Conservation (phyloP, 2,888 invertebrate genomes). For the Nephrotoma flavescens region DNA sequence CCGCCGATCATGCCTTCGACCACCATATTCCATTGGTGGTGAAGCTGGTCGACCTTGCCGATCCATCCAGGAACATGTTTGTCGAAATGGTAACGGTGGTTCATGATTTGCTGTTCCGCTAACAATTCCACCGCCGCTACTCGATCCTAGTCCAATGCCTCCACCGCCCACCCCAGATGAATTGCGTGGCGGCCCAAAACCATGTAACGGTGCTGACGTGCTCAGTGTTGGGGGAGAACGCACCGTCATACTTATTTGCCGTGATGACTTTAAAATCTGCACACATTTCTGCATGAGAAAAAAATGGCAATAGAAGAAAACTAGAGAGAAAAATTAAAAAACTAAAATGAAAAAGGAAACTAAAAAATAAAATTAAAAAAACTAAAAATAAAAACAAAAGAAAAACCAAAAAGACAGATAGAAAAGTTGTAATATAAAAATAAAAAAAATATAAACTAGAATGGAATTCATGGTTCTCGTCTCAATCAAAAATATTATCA, state of each 20-base stretch:
- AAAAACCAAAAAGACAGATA: slow-evolving; percentile 24
- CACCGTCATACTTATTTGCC: slow-evolving; percentile 79
- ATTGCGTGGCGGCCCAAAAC: slow-evolving; percentile 32
- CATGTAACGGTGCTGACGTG: slow-evolving; percentile 49
- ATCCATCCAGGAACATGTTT: slow-evolving; percentile 92
- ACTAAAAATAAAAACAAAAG: background rate
- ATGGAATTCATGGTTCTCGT: background rate
- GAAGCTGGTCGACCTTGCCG: slow-evolving; percentile 79
- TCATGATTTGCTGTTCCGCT: slow-evolving; percentile 22
- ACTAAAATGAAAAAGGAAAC: slow-evolving; percentile 16
- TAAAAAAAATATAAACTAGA: slow-evolving; percentile 12
- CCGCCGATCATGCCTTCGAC: slow-evolving; percentile 28
- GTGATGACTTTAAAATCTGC: slow-evolving; percentile 80
- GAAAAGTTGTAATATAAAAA: slow-evolving; percentile 16
- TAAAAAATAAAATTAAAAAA: slow-evolving; percentile 18
- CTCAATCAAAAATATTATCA: background rate
- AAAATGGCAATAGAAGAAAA: slow-evolving; percentile 33
- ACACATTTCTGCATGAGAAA: slow-evolving; percentile 36
- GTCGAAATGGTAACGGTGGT: slow-evolving; percentile 38
- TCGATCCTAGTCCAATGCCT: slow-evolving; percentile 13
- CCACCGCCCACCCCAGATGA: slow-evolving; percentile 27
- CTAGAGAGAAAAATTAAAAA: slow-evolving; percentile 4
- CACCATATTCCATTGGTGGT: slow-evolving; percentile 51
- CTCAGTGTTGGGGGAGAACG: slow-evolving; percentile 51
- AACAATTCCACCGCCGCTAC: slow-evolving; percentile 24